Base-by-base conservation (phyloP, 2,888 invertebrate species). In the Xestia sexstrigata region DNA sequence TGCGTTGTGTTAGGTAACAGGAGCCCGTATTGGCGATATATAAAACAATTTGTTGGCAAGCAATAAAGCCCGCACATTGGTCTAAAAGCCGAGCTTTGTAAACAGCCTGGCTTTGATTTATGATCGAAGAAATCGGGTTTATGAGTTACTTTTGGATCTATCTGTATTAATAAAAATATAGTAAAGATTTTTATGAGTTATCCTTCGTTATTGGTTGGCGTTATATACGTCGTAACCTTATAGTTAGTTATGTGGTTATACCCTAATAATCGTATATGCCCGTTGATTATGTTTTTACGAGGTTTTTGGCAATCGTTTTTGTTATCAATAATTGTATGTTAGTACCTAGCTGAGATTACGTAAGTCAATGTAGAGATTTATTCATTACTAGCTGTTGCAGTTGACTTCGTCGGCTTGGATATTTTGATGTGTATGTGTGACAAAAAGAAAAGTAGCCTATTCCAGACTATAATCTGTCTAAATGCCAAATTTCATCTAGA, bases 21-120 rank as follows among this genome's bases (percentile, higher is more conserved):
- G 66, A 75, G 15, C 67, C 62, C 72, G 75, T 81, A 83, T 84
- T 72, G 75, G 83, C 66, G 55, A 84, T 82, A 86, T 81, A 86
- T 87, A 87, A 84, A 86, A 84, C 74, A 81, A 82, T 81, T 88
- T 88, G 86, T 79, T 84, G 82, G 88, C 76, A 85, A 87, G 70
- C 79, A 88, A 87, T 88, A 87, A 84, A 88, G 75, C 72, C 78
- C 60, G 58, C 74, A 76, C 81, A 88, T 84, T 85, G 85, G 81
- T 84, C 77, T 82, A 81, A 88, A 87, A 81, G 73, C 87, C 71
- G 58, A 75, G 86, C 76, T 85, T 76, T 82, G 82, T 84, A 84
- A 87, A 87, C 76, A 87, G 73, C 79, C 76, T 47, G 58, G 65
- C 74, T 78, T 66, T 87, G 87, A 88, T 88, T 88, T 88, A 87